Percentiles rank a stretch among this genome's conserved stretches.
These are phyloP conservation scores for Pseudochirops corinnae DNA, from an alignment of 2,797 vertebrate genomes.

Conservation along the genomic window DNA sequence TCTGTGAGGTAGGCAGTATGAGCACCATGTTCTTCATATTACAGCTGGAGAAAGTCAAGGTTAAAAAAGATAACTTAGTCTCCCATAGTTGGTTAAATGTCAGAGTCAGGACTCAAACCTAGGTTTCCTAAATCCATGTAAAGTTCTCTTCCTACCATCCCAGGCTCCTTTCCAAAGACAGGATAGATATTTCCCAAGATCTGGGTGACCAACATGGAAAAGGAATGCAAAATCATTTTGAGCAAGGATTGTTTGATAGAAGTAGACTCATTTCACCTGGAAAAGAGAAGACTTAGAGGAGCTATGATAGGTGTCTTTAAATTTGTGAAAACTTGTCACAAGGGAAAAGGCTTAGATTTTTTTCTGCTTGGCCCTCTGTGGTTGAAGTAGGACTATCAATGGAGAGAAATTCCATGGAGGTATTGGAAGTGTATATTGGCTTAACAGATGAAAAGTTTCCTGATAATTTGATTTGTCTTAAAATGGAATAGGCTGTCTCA, in stretches of 20 bases:
- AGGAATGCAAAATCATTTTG: background rate
- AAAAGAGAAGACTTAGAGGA: background rate
- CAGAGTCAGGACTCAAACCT: background rate
- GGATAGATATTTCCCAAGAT: background rate
- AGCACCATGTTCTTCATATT: background rate
- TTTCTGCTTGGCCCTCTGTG: background rate
- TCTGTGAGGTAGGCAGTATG: background rate
- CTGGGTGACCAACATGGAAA: background rate
- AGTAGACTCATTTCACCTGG: background rate
- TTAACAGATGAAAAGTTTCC: background rate
- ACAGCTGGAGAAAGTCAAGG: background rate
- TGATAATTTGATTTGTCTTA: background rate
- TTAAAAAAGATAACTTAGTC: background rate
- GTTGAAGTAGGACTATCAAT: background rate
- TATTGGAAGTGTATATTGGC: background rate
- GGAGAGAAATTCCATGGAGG: background rate
- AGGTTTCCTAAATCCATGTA: background rate
- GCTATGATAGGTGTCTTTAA: background rate
- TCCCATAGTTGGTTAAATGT: conserved; percentile 10
- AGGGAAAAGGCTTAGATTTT: background rate
- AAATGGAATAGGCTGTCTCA: background rate
- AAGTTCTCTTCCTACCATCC: background rate
- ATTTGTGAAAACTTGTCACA: background rate
- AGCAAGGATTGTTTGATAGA: background rate
- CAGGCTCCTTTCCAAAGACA: background rate